These are phyloP conservation scores for Scalopus aquaticus DNA, from an alignment of 2,113 vertebrate species.

Conservation along the genomic window DNA sequence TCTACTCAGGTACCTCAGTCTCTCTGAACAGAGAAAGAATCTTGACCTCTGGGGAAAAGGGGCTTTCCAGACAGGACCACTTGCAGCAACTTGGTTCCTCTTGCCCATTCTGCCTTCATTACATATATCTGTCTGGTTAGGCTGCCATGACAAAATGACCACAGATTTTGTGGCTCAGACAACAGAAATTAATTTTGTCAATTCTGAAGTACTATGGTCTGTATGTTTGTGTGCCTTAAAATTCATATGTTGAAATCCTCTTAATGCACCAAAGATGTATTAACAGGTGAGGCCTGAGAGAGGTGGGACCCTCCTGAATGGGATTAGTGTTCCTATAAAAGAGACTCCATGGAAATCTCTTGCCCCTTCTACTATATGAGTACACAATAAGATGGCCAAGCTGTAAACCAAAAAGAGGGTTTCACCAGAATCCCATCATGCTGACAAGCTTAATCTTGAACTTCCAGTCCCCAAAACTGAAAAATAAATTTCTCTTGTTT, in stretches of 20 bases:
- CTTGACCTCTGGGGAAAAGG: background rate
- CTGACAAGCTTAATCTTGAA: background rate
- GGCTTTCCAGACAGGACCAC: background rate
- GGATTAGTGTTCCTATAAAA: background rate
- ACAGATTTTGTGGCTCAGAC: background rate
- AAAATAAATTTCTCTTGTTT: background rate
- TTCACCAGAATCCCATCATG: background rate
- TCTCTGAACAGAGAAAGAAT: background rate
- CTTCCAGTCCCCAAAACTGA: background rate
- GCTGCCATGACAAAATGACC: background rate
- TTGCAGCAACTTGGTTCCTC: background rate
- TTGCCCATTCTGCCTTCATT: background rate
- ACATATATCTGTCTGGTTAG: background rate
- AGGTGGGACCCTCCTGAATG: background rate
- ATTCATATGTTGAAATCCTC: background rate
- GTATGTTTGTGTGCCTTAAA: background rate
- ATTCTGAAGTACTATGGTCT: background rate
- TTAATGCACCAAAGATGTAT: background rate
- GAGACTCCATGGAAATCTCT: background rate
- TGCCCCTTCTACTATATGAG: background rate
- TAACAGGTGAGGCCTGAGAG: background rate
- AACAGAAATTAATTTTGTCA: background rate
- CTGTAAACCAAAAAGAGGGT: background rate
- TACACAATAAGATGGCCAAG: background rate
- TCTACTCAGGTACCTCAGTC: background rate